phyloP scores from a whole-genome alignment of 2,113 vertebrate genomes.

The Ceyx melanurus region DNA sequence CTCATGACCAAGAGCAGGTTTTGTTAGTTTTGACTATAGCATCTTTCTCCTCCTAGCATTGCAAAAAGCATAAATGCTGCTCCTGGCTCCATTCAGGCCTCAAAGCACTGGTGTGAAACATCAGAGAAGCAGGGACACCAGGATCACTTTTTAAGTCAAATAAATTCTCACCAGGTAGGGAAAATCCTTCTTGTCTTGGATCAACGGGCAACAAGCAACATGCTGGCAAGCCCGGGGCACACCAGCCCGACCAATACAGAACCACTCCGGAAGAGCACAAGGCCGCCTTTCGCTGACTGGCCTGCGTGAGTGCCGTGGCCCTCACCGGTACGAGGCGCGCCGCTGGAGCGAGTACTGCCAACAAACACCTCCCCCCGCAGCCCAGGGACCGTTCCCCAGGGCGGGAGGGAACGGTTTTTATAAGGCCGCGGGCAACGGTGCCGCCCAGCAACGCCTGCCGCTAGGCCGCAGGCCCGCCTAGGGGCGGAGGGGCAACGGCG shows the following conservation, averaged over 20 bases:
- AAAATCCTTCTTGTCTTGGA: not conserved
- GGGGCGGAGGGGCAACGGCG: not conserved
- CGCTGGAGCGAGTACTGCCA: not conserved
- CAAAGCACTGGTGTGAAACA: fast-evolving
- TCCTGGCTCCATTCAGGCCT: fast-evolving
- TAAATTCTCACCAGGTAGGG: fast-evolving
- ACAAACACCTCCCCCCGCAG: not conserved
- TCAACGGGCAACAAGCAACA: fast-evolving
- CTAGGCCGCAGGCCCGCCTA: not conserved
- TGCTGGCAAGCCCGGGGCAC: not conserved
- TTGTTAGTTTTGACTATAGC: not conserved
- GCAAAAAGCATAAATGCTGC: not conserved
- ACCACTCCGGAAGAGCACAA: not conserved
- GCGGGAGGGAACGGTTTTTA: too few relatives aligned
- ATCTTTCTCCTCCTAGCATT: fast-evolving
- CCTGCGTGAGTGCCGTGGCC: not conserved
- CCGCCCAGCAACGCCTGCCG: fast-evolving
- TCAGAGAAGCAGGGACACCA: not conserved
- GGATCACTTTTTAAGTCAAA: too few relatives aligned
- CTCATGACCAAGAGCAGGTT: not conserved
- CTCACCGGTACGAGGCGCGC: not conserved
- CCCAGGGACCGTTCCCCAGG: fast-evolving
- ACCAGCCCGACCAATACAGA: not conserved
- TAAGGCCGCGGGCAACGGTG: not conserved
- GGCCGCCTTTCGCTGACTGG: not conserved